Evolutionary conservation across 2,888 invertebrate genomes (phyloP).

Genomic region (Ganaspis brasiliensis): DNA sequence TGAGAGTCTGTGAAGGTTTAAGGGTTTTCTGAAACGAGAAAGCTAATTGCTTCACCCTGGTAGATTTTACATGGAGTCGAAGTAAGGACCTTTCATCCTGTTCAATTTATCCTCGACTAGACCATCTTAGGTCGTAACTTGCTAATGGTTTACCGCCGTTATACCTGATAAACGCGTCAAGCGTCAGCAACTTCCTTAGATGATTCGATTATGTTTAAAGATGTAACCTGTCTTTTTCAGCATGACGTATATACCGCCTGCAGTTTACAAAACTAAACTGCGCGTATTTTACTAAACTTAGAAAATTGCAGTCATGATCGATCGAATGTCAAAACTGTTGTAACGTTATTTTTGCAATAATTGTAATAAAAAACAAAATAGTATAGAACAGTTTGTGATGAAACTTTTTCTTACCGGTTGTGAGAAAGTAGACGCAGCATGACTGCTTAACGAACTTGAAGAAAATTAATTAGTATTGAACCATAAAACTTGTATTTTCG

Average conservation of each 20-base stretch:
- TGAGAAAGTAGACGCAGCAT: no score
- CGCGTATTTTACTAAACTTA: background rate
- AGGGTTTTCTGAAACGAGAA: conserved; percentile 45
- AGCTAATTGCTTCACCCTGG: conserved; percentile 53
- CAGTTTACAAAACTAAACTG: background rate
- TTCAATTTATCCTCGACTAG: conserved; percentile 29
- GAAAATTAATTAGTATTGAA: no score
- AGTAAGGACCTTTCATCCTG: conserved; percentile 23
- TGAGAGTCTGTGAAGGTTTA: background rate
- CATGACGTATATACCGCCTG: background rate
- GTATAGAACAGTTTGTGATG: no score
- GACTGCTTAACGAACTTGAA: no score
- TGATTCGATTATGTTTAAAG: conserved; percentile 25
- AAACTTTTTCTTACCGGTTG: no score
- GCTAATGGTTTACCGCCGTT: conserved; percentile 62
- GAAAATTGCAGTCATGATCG: conserved; percentile 6
- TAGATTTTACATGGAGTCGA: conserved; percentile 46
- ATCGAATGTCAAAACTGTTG: conserved; percentile 1
- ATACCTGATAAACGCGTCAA: conserved; percentile 44
- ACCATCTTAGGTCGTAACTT: conserved; percentile 57
- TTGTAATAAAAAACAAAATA: no score
- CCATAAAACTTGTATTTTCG: no score
- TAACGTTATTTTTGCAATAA: no score
- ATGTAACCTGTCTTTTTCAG: conserved; percentile 19
- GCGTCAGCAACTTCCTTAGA: conserved; percentile 20